A percentile compares a stretch with the other conserved stretches of the same genome.
Evolutionary conservation across 1,140 invertebrate species (phyloP).

Genomic region (Rhagoletis zephyria): DNA sequence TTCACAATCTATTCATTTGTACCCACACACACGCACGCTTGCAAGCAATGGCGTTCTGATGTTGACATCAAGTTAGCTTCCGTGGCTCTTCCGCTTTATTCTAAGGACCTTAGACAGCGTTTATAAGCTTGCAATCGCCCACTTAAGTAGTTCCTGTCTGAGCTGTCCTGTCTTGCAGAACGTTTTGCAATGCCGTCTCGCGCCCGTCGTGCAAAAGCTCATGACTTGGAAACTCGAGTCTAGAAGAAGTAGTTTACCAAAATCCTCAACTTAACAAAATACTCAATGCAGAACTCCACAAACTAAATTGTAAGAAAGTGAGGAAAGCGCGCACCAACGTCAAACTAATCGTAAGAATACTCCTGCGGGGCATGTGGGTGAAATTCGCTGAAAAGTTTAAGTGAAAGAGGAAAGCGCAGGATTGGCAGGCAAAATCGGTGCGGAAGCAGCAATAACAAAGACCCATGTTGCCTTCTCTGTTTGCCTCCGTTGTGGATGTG

Average conservation of each 20-base stretch:
- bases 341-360: constrained; percentile 38
- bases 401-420: constrained; percentile 44
- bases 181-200: not conserved
- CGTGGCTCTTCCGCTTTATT: constrained; percentile 11
- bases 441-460: not conserved
- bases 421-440: not conserved
- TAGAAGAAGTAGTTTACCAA: constrained; percentile 69
- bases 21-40: not conserved
- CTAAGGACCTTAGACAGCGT: constrained; percentile 40
- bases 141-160: constrained; percentile 70
- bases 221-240: not conserved
- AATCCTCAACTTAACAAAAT: constrained; percentile 71
- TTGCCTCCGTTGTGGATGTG: not conserved
- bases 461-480: not conserved
- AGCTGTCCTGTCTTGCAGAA: constrained; percentile 53
- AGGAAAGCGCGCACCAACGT: constrained; percentile 66
- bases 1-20: not conserved
- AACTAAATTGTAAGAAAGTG: constrained; percentile 56
- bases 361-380: not conserved
- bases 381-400: constrained; percentile 60
- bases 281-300: constrained; percentile 55
- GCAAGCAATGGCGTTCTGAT: not conserved
- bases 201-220: not conserved
- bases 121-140: constrained; percentile 63
- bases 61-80: constrained; percentile 10